Base-by-base conservation (phyloP, 2,888 invertebrate species). In the Tuberolachnus salignus region DNA sequence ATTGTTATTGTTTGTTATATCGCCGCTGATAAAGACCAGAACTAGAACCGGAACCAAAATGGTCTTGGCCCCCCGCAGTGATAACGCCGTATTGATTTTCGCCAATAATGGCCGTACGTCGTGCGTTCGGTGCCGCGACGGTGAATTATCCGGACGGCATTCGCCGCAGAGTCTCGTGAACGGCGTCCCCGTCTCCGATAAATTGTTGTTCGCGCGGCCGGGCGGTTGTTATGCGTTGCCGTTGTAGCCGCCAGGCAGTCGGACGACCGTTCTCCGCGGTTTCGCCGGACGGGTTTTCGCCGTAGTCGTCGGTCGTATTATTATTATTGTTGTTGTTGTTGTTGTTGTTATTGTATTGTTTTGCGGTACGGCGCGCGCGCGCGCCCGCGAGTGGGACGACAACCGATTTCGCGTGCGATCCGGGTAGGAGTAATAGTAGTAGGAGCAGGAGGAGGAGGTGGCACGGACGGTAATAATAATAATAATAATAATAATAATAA, bases 71-170 rank as follows among this genome's bases (percentile, higher is more conserved):
- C n/a, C 53, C 66, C 67, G 44, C 26, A n/a, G 21, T 75, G 75
- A 75, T 75, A 75, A 67, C 75, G n/a, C n/a, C n/a, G 67, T 67
- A 67, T 66, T 75, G 72, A 72, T 72, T 61, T 49, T 11, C 34
- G 34, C 34, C 61, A 19, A 34, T n/a, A n/a, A n/a, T n/a, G n/a
- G n/a, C n/a, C n/a, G 23, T 57, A 53, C n/a, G 19, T 66, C n/a
- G 26, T 49, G 13, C 26, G 16, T 0, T 34, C 9, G 4, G 10
- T n/a, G 16, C 11, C 8, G 26, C 16, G 59, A 16, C 21, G 16
- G 64, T 14, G 46, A 16, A 53, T 8, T 34, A 14, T 13, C 34
- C 49, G 8, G 51, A 53, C 26, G 51, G 26, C 23, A 13, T 69
- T 51, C 19, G 19, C 19, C n/a, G n/a, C n/a, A n/a, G 8, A 53